Base-by-base conservation (phyloP, 2,797 vertebrate genomes). In the Leptatherina wallacei region DNA sequence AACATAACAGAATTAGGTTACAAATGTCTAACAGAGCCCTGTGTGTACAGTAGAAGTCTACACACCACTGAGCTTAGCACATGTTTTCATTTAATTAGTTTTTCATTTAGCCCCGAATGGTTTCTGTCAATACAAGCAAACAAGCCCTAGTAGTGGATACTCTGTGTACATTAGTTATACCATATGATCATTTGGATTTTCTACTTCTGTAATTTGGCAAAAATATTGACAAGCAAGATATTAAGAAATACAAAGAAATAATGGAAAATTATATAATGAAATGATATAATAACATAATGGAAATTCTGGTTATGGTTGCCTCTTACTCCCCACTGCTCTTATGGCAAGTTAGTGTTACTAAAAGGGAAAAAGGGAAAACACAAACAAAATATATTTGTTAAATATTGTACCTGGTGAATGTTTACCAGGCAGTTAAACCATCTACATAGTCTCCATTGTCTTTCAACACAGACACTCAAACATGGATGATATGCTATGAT, bases 71-170 rank as follows among this genome's bases (percentile, higher is more conserved):
- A 91, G 91, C 90, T 93, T 92, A 91, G 82, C 85, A 82, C 82
- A 68, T 95, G 92, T 95, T 95, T 95, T 95, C 89, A 89, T 95
- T 95, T 94, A 85, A 95, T 95, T 94, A 93, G 80, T 93, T 94
- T 95, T 93, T 94, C 89, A 94, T 94, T 94, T 86, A 81, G 80
- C 59, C 83, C 79, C 68, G 71, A 85, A 89, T 88, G 85, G 75
- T 78, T 82, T 78, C 76, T 88, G 87, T 94, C 88, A 92, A 86
- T 87, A 85, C 16, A 35, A 80, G 81, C 77, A 89, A 91, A 92
- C 82, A 89, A 80, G 71, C 80, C 65, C 69, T 69, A 79, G 82
- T 66, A 60, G 78, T 81, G 73, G 82, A 78, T 85, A 84, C 87
- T 81, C 63, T 73, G 61, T 77, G 58, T 65, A 74, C 29, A 35